phyloP scores from a whole-genome alignment of 1,140 invertebrate species.

The Belonocnema kinseyi region DNA sequence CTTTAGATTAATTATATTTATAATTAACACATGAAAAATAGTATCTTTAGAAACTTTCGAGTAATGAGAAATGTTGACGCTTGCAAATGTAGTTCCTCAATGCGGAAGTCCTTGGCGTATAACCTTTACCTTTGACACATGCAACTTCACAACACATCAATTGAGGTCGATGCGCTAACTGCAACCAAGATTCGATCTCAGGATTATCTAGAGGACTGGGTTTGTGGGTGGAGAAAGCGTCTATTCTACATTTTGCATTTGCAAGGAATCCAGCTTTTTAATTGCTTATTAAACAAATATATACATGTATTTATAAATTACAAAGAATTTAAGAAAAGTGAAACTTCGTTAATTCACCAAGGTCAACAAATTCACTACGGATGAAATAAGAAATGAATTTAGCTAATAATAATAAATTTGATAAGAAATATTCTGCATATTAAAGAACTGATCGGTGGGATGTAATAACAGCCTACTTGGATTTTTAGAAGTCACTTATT shows the following conservation, averaged over 20 bases:
- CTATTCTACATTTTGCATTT: background rate
- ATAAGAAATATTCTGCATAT: too few relatives aligned
- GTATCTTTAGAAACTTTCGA: background rate
- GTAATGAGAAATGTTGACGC: background rate
- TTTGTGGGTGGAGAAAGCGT: conserved; percentile 3
- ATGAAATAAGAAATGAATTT: too few relatives aligned
- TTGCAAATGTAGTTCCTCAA: background rate
- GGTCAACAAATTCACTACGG: too few relatives aligned
- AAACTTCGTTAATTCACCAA: too few relatives aligned
- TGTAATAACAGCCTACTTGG: too few relatives aligned
- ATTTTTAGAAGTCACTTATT: too few relatives aligned
- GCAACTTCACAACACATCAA: background rate
- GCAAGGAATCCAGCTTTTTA: too few relatives aligned
- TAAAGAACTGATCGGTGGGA: too few relatives aligned
- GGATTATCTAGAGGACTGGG: background rate
- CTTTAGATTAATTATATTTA: background rate
- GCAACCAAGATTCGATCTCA: background rate
- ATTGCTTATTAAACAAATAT: too few relatives aligned
- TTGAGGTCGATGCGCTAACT: background rate
- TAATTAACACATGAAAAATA: background rate
- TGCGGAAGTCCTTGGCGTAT: conserved; percentile 14
- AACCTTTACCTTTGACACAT: conserved; percentile 15
- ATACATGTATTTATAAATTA: too few relatives aligned
- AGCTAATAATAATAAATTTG: too few relatives aligned
- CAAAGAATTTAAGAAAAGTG: too few relatives aligned